Evolutionary conservation across 2,113 vertebrate genomes (phyloP).

Genomic region (Athene noctua): DNA sequence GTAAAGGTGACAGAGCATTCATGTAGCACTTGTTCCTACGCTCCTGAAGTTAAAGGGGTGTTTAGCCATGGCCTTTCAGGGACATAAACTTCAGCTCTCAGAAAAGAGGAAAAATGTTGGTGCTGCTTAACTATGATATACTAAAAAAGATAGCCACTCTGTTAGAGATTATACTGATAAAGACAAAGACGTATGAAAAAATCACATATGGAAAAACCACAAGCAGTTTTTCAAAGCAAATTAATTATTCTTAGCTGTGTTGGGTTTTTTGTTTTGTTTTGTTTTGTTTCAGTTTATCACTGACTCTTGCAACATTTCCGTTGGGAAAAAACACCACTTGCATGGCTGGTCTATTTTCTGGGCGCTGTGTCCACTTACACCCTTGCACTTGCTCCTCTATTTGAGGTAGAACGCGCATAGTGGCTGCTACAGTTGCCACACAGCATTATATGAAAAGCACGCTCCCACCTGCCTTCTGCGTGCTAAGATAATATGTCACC

Average conservation of each 20-base stretch:
- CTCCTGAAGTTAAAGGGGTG: neutral
- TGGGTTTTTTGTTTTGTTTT: conserved; percentile 17
- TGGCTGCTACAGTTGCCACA: conserved; percentile 30
- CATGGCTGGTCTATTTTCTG: conserved; percentile 58
- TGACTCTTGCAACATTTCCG: conserved; percentile 18
- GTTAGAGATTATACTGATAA: neutral
- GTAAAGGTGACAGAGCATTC: neutral
- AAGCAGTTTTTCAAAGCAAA: neutral
- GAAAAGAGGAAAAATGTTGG: neutral
- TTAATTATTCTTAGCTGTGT: neutral
- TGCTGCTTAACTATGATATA: neutral
- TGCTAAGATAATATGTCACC: neutral
- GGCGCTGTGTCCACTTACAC: conserved; percentile 22
- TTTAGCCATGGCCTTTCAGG: neutral
- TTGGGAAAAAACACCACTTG: conserved; percentile 61
- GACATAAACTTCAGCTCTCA: neutral
- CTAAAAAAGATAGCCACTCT: neutral
- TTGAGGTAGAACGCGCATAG: conserved; percentile 27
- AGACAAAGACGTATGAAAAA: neutral
- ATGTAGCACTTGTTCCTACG: neutral
- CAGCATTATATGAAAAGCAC: conserved; percentile 11
- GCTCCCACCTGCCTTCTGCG: neutral
- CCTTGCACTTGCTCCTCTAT: conserved; percentile 49
- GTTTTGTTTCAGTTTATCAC: conserved; percentile 4
- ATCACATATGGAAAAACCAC: neutral